Conservation (phyloP, 2,113 vertebrate species). For the Sylvicapra grimmia region DNA sequence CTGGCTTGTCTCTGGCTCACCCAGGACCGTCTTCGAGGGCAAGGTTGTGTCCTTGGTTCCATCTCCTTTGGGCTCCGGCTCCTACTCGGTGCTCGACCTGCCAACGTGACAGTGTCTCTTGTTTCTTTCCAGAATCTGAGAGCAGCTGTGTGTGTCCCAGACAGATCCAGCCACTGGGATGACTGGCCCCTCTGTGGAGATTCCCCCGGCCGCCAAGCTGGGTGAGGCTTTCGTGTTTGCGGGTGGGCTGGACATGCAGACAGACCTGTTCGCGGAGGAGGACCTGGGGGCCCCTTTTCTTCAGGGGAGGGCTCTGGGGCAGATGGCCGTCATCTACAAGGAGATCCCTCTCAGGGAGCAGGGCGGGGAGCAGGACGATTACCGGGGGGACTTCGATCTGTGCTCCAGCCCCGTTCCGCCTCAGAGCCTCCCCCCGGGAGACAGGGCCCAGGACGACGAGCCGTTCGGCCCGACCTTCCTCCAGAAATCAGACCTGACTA, state of each 20-base stretch:
- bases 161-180: neutral
- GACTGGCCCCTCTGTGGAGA: slow-evolving; percentile 40
- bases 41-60: neutral
- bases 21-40: neutral
- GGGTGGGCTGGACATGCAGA: slow-evolving; percentile 28
- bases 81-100: neutral
- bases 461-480: slow-evolving; percentile 13
- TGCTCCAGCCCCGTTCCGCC: slow-evolving; percentile 43
- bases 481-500: slow-evolving; percentile 30
- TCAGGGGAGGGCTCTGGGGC: slow-evolving; percentile 49
- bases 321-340: slow-evolving; percentile 65
- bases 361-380: slow-evolving; percentile 3
- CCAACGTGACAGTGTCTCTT: neutral
- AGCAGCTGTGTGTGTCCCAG: neutral
- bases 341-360: slow-evolving; percentile 63
- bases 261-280: slow-evolving; percentile 44
- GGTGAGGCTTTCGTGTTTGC: slow-evolving; percentile 49
- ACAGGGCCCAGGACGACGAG: slow-evolving; percentile 40
- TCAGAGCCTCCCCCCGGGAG: neutral
- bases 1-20: neutral
- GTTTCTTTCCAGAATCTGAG: slow-evolving; percentile 30
- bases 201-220: slow-evolving; percentile 32
- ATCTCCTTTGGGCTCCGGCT: neutral
- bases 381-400: slow-evolving; percentile 52
- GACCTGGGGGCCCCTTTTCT: slow-evolving; percentile 47